These are phyloP conservation scores for Aradus depressus DNA, from an alignment of 2,888 invertebrate genomes.

Conservation along the genomic window DNA sequence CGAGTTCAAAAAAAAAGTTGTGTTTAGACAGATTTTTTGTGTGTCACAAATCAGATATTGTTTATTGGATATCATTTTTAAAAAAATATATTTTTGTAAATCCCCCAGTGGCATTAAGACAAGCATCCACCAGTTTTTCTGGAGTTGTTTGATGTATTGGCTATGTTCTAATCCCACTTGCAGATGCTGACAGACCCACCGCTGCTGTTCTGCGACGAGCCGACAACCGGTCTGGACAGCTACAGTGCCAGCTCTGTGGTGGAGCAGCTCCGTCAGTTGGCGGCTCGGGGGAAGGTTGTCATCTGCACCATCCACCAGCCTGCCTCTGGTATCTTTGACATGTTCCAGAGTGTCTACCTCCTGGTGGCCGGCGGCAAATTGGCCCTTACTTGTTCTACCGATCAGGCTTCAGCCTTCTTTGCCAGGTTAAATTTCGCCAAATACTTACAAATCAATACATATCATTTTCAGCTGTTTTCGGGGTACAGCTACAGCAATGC, in stretches of 20 bases:
- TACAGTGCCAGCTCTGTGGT: constrained; percentile 75
- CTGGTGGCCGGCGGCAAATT: constrained; percentile 68
- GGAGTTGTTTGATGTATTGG: no score
- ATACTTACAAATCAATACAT: no score
- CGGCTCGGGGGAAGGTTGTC: constrained; percentile 61
- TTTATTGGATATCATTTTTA: neutral
- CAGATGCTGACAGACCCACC: constrained; percentile 78
- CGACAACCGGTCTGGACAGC: constrained; percentile 85
- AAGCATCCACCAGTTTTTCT: no score
- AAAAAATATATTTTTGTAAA: neutral
- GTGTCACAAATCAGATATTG: no score
- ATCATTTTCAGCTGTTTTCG: no score
- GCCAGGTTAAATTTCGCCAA: no score
- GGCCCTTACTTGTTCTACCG: constrained; percentile 65
- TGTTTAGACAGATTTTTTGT: no score
- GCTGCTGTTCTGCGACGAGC: constrained; percentile 86
- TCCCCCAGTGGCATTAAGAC: no score
- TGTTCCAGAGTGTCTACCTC: constrained; percentile 68
- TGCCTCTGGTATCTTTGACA: constrained; percentile 69
- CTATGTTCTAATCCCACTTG: no score
- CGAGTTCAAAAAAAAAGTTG: no score
- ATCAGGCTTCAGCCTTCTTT: constrained; percentile 56
- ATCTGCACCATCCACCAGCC: constrained; percentile 87
- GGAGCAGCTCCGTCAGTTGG: constrained; percentile 51
- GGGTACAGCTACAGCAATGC: no score